Percentiles rank a stretch among this genome's conserved stretches.
phyloP scores from a whole-genome alignment of 2,113 vertebrate genomes.

The Corythornis cristatus region DNA sequence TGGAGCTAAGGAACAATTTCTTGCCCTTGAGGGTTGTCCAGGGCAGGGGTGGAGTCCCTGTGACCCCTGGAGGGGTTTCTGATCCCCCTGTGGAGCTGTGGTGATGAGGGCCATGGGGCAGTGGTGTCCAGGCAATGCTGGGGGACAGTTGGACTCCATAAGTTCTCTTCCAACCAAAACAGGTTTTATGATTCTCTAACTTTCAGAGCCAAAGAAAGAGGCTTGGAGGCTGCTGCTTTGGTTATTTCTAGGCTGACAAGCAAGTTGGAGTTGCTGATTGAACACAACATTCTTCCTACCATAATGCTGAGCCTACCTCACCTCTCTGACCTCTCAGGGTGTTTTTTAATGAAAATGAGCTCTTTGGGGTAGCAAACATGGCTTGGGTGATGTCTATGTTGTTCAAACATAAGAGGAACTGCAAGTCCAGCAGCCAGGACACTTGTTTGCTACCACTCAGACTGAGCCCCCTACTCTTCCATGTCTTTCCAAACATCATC shows the following conservation, averaged over 20 bases:
- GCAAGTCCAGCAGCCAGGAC: not conserved
- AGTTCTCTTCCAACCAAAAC: too few relatives aligned
- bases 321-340: not conserved
- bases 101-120: not conserved
- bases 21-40: too few relatives aligned
- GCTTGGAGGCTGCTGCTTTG: not conserved
- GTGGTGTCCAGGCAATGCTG: not conserved
- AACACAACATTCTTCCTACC: not conserved
- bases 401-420: not conserved
- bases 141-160: not conserved
- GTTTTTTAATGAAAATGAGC: not conserved
- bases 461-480: not conserved
- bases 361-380: not conserved
- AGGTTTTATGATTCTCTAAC: too few relatives aligned
- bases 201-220: not conserved
- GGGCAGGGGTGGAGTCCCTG: too few relatives aligned
- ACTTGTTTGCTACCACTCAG: not conserved
- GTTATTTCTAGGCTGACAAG: too few relatives aligned
- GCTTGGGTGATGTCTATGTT: not conserved
- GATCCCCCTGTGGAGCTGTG: not conserved
- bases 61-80: too few relatives aligned
- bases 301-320: too few relatives aligned
- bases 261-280: not conserved
- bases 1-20: too few relatives aligned
- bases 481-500: not conserved